Conservation (phyloP, 1,140 invertebrate genomes). For the Caenorhabditis latens region DNA sequence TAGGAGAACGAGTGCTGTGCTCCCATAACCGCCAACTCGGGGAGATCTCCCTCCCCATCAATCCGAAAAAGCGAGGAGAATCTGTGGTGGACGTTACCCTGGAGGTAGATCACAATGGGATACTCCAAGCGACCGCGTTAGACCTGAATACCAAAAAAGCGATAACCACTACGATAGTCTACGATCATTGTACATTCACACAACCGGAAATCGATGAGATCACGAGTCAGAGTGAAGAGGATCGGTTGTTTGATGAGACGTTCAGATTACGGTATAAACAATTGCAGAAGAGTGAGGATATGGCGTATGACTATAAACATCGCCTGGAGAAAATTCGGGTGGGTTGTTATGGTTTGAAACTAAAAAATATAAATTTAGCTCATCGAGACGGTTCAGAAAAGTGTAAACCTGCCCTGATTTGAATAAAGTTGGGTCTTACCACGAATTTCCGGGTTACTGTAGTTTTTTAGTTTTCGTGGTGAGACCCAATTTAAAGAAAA, state of each 20-base stretch:
- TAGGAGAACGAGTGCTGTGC: slow-evolving; percentile 36
- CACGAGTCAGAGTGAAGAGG: slow-evolving; percentile 20
- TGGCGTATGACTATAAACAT: slow-evolving; percentile 41
- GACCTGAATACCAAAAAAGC: slow-evolving; percentile 14
- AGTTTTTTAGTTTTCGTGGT: too few relatives aligned
- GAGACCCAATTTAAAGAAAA: too few relatives aligned
- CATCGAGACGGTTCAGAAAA: too few relatives aligned
- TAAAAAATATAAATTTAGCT: too few relatives aligned
- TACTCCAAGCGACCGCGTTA: slow-evolving; percentile 26
- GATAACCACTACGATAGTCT: slow-evolving; percentile 26
- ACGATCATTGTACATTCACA: slow-evolving; percentile 22
- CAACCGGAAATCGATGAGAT: slow-evolving; percentile 41
- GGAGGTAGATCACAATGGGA: slow-evolving; percentile 47
- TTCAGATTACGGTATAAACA: slow-evolving; percentile 24
- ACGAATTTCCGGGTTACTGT: too few relatives aligned
- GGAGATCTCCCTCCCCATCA: not conserved
- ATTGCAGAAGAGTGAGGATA: slow-evolving; percentile 38
- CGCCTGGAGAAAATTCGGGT: slow-evolving; percentile 24
- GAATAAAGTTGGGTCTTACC: too few relatives aligned
- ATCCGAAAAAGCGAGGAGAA: slow-evolving; percentile 7
- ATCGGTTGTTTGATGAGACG: not conserved
- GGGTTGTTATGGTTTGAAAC: not conserved
- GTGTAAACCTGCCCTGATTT: too few relatives aligned
- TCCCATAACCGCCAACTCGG: slow-evolving; percentile 38
- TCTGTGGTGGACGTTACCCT: slow-evolving; percentile 24